Evolutionary conservation across 92 coral and sea anemone species (phyloP).

Genomic region (Epizoanthus ramosus): DNA sequence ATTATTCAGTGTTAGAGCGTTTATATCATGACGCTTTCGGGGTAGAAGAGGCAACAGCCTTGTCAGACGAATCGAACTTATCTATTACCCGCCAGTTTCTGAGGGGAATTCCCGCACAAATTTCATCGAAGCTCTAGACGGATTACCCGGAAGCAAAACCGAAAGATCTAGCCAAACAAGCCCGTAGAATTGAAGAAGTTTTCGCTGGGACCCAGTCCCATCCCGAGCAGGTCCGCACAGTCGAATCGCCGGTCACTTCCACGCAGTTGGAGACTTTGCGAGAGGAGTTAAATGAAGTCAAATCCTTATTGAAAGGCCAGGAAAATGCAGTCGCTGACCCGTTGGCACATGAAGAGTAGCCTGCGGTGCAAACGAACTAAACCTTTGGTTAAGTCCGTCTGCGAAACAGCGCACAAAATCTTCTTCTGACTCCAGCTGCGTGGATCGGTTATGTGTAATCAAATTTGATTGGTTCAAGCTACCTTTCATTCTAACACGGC

Average conservation of each 20-base stretch:
- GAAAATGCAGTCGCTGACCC: no score
- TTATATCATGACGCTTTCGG: no score
- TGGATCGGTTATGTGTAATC: no score
- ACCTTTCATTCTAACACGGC: background rate
- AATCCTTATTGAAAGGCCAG: slow-evolving; percentile 11
- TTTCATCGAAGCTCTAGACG: background rate
- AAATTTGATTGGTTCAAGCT: no score
- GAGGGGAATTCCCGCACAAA: slow-evolving; percentile 12
- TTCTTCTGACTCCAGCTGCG: background rate
- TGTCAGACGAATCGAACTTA: no score
- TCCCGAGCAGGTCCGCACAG: no score
- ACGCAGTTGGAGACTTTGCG: background rate
- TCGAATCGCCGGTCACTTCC: background rate
- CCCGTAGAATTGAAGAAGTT: slow-evolving; percentile 23
- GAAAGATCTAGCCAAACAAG: slow-evolving; percentile 21
- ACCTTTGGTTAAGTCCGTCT: no score
- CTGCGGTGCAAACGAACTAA: no score
- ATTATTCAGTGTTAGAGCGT: background rate
- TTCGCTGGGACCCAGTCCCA: slow-evolving; percentile 36
- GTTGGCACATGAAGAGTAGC: no score
- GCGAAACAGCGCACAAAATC: no score
- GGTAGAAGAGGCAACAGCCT: no score
- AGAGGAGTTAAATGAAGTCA: slow-evolving; percentile 22
- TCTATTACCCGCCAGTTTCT: slow-evolving; percentile 21
- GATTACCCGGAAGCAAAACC: background rate